Base-by-base conservation (phyloP, 1,140 invertebrate genomes). In the Platorchestia sp. region DNA sequence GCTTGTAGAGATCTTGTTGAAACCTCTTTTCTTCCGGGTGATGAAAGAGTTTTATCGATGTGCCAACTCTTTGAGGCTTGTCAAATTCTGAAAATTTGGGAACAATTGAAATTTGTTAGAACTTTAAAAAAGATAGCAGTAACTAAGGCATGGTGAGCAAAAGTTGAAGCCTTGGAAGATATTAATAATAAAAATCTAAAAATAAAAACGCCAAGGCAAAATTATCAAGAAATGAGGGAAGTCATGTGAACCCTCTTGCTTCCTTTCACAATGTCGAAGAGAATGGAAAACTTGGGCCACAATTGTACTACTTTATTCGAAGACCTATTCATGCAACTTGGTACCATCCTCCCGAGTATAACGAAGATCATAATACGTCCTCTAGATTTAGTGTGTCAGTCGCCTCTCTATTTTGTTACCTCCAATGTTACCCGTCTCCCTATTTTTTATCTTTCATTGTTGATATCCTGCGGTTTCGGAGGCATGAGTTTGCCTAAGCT, bases 331-430 rank as follows among this genome's bases (percentile, higher is more conserved):
- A 36, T 75, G n/a, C 41, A 89, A 89, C 87, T 89, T 44, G 43
- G 7, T 41, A 5, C 87, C 87, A 89, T 89, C 87, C 87, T 86
- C 41, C n/a, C 36, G 41, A 89, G 87, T 89, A 89, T 89, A 89
- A 41, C 87, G 87, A 89, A 89, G 87, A 89, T 89, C 87, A 89
- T 89, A 41, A 89, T 89, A 89, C 87, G 87, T 89, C 87, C 87
- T 89, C 6, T 89, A 89, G 87, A 89, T 16, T 89, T 89, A 89
- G 43, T 36, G 36, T 75, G 59, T 75, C 36, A 75, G 59, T 27
- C 36, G 59, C 36, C 59, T 75, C 6, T 19, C 19, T 51, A 19
- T 51, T 51, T 51, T 51, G 47, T 51, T 51, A 7, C 6, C 47
- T 19, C 19, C 19, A 51, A 51, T 51, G 47, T 51, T 51, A 51